Conservation (phyloP, 2,113 vertebrate genomes). For the Gymnobelideus leadbeateri region DNA sequence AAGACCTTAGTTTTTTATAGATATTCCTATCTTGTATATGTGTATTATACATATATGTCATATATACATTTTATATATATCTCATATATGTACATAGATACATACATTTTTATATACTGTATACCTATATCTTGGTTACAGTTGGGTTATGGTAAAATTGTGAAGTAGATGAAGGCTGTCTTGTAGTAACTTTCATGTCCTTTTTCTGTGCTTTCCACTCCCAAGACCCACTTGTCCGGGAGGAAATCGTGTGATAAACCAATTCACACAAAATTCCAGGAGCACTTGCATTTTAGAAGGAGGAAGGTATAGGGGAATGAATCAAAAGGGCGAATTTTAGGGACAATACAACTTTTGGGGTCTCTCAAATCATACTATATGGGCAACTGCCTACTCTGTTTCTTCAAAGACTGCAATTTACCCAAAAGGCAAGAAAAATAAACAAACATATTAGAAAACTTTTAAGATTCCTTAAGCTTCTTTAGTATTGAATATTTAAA, state of each 20-base stretch:
- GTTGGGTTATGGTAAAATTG: not conserved
- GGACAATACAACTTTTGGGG: not conserved
- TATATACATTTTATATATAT: not conserved
- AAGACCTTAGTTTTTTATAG: not conserved
- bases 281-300: not conserved
- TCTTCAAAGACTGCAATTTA: not conserved
- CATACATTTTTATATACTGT: not conserved
- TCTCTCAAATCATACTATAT: not conserved
- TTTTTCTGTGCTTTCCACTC: not conserved
- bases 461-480: not conserved
- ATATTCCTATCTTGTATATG: not conserved
- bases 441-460: not conserved
- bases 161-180: not conserved
- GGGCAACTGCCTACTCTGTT: not conserved
- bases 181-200: not conserved
- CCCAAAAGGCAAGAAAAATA: not conserved
- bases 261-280: not conserved
- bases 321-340: not conserved
- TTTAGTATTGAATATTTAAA: not conserved
- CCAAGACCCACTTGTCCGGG: not conserved
- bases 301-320: not conserved
- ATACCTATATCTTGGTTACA: not conserved
- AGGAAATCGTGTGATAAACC: not conserved
- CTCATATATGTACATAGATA: not conserved
- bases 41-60: not conserved